Base-by-base conservation (phyloP, 2,113 vertebrate species). In the Urocolius indicus region DNA sequence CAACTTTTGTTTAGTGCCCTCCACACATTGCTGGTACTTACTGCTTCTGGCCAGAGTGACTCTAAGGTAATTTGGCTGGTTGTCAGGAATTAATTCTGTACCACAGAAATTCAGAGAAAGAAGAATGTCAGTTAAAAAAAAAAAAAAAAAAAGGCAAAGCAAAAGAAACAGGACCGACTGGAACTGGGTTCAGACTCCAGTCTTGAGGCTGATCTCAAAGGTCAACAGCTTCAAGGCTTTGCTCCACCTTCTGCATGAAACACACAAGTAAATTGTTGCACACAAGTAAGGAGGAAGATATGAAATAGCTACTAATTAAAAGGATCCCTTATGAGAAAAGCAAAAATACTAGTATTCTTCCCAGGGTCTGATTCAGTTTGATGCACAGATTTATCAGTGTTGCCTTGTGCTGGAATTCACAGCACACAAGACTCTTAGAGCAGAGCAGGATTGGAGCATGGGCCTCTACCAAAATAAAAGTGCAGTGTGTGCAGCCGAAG, bases 1-100 rank as follows among this genome's bases (percentile, higher is more conserved):
- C 93, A 92, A 86, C 89, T 94, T 94, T 93, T 94, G 68, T 95
- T 90, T 13, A 75, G 57, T 63, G 52, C 52, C 57, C 76, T 94
- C 85, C 79, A 13, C 4, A 6, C 63, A 59, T 11, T 66, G 79
- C 86, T 90, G 55, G 67, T 76, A 85, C 75, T 29, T 68, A 73
- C 66, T 9, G 29, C 57, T 79, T 55, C 85, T 89, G 81, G 77
- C 68, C 61, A 52, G 55, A 65, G 84, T 2, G 0, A 86, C 83
- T 74, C 92, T 27, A 61, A 75, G 66, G 51, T 83, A 54, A 76
- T 94, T 71, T 96, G 94, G 84, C 91, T 91, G 86, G 34, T 36
- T 16, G 6, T 84, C 57, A 55, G 80, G 91, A 90, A 95, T 68
- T 67, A 59, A 86, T 10, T 61, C 67, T 52, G 80, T 84, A 73